Conservation (phyloP, 2,797 vertebrate genomes). For the Coilia nasus region DNA sequence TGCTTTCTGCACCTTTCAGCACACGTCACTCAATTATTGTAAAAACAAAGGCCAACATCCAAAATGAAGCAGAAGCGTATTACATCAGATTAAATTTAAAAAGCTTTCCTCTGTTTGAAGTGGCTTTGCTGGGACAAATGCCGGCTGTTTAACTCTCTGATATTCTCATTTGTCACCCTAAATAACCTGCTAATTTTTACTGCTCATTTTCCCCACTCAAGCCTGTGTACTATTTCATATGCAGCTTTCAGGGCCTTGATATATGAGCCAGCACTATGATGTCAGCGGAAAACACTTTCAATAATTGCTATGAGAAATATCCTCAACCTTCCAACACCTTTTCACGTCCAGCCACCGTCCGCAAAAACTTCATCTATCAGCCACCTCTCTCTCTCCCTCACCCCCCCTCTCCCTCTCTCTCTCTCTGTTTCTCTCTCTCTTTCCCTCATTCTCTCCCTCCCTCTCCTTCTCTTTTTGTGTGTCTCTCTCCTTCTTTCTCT, state of each 20-base stretch:
- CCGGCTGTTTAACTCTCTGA: conserved; percentile 65
- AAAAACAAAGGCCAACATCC: conserved; percentile 26
- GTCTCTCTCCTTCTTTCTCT: conserved; percentile 10
- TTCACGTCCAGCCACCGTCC: conserved; percentile 80
- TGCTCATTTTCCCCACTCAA: conserved; percentile 72
- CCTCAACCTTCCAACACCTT: conserved; percentile 89
- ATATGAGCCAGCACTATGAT: conserved; percentile 86
- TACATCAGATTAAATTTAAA: conserved; percentile 9
- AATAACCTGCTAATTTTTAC: conserved; percentile 77
- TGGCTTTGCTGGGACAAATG: conserved; percentile 62
- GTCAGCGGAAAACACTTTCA: conserved; percentile 92
- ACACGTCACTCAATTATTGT: background rate
- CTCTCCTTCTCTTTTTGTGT: background rate
- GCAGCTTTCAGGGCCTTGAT: conserved; percentile 78
- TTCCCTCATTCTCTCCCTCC: background rate
- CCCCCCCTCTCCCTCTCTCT: conserved; percentile 9
- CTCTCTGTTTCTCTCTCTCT: conserved; percentile 71
- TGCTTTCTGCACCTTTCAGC: background rate
- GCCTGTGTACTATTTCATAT: conserved; percentile 74
- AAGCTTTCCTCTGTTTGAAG: background rate
- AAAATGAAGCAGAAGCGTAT: background rate
- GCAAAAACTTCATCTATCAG: conserved; percentile 91
- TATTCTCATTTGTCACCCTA: conserved; percentile 73
- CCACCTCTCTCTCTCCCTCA: conserved; percentile 58
- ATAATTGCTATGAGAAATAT: conserved; percentile 98